Base-by-base conservation (phyloP, 1,140 invertebrate species). In the Ostrea denselamellosa region DNA sequence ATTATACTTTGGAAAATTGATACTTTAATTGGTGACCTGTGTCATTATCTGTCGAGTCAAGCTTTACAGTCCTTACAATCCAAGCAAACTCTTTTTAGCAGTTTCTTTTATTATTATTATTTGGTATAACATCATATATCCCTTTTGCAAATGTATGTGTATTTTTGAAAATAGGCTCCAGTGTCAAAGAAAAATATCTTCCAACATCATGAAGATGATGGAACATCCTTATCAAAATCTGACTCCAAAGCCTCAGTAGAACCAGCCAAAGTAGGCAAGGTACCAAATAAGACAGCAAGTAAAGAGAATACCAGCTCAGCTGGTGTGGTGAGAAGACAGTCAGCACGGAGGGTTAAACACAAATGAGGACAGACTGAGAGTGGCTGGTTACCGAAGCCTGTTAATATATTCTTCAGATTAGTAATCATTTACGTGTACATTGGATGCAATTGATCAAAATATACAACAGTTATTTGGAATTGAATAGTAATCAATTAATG, bases 81-180 rank as follows among this genome's bases (percentile, higher is more conserved):
- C 34, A 44, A 44, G 5, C 1, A 2, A 5, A 2, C 0, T 62
- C 0, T 44, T 44, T 44, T 44, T 44, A 44, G 34, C 34, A 2
- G 34, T 44, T 44, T 2, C 34, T 44, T 44, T 12, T 14, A 62
- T n/a, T n/a, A n/a, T n/a, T n/a, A 19, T 44, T 5, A 44, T 44
- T 44, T 44, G 34, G 5, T 44, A 44, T 44, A 44, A 2, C n/a
- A n/a, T 1, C 5, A 44, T 44, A 44, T 44, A 44, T 44, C 34
- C 5, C 34, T 44, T n/a, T n/a, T n/a, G n/a, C n/a, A n/a, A n/a
- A n/a, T n/a, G n/a, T 44, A 44, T 44, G 9, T 56, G 54, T 9
- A 12, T 56, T 56, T 56, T n/a, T 62, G 56, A 62, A 62, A 62
- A 14, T 34, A 77, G 68, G 68, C 68, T 77, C 56, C 56, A n/a